Evolutionary conservation across 2,113 vertebrate genomes (phyloP).

Genomic region (Bos javanicus): DNA sequence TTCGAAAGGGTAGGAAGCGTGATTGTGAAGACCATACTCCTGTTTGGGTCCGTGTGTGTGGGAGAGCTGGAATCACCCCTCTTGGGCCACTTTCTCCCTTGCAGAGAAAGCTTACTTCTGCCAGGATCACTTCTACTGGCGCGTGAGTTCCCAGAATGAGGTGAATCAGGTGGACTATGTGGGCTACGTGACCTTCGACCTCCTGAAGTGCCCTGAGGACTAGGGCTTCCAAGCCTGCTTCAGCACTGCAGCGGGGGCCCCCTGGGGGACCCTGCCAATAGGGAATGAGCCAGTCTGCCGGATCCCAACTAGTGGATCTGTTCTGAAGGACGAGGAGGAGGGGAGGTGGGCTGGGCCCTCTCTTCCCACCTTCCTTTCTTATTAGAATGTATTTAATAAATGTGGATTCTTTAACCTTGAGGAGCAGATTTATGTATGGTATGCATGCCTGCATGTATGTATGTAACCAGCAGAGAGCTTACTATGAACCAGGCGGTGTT

Average conservation of each 20-base stretch:
- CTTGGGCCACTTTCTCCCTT: not conserved
- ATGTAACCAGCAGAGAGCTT: not conserved
- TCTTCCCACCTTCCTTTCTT: conserved; percentile 15
- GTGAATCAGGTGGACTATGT: conserved; percentile 87
- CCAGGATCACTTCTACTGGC: conserved; percentile 86
- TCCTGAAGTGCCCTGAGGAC: conserved; percentile 83
- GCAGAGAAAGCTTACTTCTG: conserved; percentile 88
- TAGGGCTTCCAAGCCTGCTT: not conserved
- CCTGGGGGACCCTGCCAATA: fast-evolving
- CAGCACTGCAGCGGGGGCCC: not conserved
- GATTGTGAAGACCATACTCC: not conserved
- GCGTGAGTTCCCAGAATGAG: conserved; percentile 81
- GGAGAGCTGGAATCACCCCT: not conserved
- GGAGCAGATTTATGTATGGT: not conserved
- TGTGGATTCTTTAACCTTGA: conserved; percentile 20
- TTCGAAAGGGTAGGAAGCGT: not conserved
- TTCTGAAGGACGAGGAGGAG: not conserved
- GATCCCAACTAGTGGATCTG: conserved; percentile 39
- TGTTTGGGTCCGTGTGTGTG: not conserved
- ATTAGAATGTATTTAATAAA: conserved; percentile 69
- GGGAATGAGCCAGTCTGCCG: conserved; percentile 25
- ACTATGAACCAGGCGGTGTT: not conserved
- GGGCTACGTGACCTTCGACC: conserved; percentile 86
- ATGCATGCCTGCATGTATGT: not conserved
- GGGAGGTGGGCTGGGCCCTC: conserved; percentile 51